phyloP scores from a whole-genome alignment of 2,797 vertebrate species.

The Dendrocincla tyrannina region DNA sequence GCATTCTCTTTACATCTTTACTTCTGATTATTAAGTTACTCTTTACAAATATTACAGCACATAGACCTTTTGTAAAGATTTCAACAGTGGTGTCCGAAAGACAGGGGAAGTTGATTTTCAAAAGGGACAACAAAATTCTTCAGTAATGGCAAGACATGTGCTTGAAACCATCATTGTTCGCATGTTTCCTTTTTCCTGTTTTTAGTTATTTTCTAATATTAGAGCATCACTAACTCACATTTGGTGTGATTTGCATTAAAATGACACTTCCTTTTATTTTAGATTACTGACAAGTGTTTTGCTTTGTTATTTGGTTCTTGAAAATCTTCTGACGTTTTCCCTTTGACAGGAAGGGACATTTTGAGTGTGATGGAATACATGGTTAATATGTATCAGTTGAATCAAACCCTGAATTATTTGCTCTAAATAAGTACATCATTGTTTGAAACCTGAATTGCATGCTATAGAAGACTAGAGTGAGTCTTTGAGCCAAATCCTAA shows the following conservation, averaged over 20 bases:
- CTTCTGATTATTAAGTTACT: neutral
- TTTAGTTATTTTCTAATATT: constrained; percentile 31
- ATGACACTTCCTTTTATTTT: neutral
- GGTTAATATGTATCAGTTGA: neutral
- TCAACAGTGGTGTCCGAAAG: neutral
- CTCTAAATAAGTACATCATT: neutral
- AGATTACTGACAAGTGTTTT: neutral
- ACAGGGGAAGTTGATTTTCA: neutral
- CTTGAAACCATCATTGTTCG: constrained; percentile 25
- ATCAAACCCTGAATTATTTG: neutral
- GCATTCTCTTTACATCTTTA: neutral
- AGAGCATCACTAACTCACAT: neutral
- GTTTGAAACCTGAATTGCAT: neutral
- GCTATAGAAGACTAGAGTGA: neutral
- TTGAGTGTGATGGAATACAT: neutral
- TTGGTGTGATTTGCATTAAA: neutral
- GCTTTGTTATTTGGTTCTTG: neutral
- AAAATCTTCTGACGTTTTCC: neutral
- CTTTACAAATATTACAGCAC: neutral
- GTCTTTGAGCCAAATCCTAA: neutral
- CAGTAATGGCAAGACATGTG: neutral
- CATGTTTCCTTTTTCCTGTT: constrained; percentile 66
- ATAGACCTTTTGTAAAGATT: neutral
- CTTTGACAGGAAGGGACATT: neutral
- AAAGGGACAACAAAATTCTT: neutral